Evolutionary conservation across 2,113 vertebrate genomes (phyloP).

Genomic region (Australoheros scitulus): DNA sequence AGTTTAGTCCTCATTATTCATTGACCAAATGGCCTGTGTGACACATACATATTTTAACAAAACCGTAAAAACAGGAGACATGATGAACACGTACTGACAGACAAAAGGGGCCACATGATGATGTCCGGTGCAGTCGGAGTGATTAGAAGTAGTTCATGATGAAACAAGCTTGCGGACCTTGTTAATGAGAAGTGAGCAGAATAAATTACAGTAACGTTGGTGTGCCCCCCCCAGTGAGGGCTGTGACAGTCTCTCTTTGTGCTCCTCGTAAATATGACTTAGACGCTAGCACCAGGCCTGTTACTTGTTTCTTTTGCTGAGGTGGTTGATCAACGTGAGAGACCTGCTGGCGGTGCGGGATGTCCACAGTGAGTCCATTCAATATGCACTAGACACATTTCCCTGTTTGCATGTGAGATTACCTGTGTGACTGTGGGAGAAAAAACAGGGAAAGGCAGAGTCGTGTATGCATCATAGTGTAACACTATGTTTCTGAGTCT

Average conservation of each 20-base stretch:
- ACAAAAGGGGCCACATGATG: conserved; percentile 23
- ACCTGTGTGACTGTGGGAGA: neutral
- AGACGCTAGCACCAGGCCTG: conserved; percentile 31
- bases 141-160: conserved; percentile 61
- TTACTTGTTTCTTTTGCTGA: neutral
- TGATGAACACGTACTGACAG: conserved; percentile 43
- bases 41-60: conserved; percentile 55
- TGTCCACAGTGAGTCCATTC: conserved; percentile 11
- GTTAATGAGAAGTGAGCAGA: conserved; percentile 42
- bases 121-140: conserved; percentile 43
- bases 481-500: conserved; percentile 32
- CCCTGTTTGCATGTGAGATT: conserved; percentile 12
- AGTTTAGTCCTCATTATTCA: conserved; percentile 65
- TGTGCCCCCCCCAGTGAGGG: conserved; percentile 29
- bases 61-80: conserved; percentile 59
- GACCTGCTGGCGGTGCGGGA: neutral
- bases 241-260: conserved; percentile 43
- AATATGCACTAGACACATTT: conserved; percentile 24
- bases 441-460: conserved; percentile 10
- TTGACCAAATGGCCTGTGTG: conserved; percentile 37
- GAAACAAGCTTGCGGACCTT: conserved; percentile 32
- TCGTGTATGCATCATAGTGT: conserved; percentile 33
- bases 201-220: conserved; percentile 73
- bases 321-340: neutral
- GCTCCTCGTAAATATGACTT: conserved; percentile 30